These are phyloP conservation scores for Brachirus orientalis DNA, from an alignment of 2,113 vertebrate genomes.

Conservation along the genomic window DNA sequence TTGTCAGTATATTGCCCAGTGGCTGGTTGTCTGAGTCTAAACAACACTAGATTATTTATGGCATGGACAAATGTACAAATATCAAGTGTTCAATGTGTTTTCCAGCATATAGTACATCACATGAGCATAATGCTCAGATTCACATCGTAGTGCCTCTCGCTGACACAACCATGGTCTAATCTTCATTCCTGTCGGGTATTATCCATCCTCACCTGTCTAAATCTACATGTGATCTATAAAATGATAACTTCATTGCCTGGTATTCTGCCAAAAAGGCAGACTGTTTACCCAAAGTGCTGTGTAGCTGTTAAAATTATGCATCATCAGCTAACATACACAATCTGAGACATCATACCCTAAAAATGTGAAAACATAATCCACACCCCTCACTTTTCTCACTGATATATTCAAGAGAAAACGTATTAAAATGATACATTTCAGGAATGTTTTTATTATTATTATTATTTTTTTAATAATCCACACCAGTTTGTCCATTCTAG, in stretches of 20 bases:
- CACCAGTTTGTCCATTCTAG: no score
- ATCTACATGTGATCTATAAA: constrained; percentile 25
- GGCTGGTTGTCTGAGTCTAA: constrained; percentile 59
- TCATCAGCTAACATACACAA: constrained; percentile 41
- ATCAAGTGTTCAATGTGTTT: constrained; percentile 39
- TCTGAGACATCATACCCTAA: constrained; percentile 52
- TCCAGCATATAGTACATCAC: constrained; percentile 16
- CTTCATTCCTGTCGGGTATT: constrained; percentile 9
- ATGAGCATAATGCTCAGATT: constrained; percentile 4
- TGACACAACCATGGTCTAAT: constrained; percentile 32
- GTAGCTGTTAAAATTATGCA: constrained; percentile 12
- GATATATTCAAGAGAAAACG: constrained; percentile 12
- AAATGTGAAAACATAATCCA: constrained; percentile 66
- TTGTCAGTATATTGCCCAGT: constrained; percentile 56
- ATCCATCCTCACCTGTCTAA: constrained; percentile 26
- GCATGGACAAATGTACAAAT: constrained; percentile 62
- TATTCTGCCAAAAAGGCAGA: constrained; percentile 29
- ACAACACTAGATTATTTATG: constrained; percentile 63
- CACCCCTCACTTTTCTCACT: constrained; percentile 22
- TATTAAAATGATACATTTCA: constrained; percentile 9
- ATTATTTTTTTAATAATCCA: no score
- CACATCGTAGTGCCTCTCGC: constrained; percentile 33
- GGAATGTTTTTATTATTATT: constrained; percentile 10
- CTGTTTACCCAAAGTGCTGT: constrained; percentile 41
- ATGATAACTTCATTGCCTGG: constrained; percentile 9